Evolutionary conservation across 1,140 invertebrate genomes (phyloP).

Genomic region (Zaprionus nigranus): DNA sequence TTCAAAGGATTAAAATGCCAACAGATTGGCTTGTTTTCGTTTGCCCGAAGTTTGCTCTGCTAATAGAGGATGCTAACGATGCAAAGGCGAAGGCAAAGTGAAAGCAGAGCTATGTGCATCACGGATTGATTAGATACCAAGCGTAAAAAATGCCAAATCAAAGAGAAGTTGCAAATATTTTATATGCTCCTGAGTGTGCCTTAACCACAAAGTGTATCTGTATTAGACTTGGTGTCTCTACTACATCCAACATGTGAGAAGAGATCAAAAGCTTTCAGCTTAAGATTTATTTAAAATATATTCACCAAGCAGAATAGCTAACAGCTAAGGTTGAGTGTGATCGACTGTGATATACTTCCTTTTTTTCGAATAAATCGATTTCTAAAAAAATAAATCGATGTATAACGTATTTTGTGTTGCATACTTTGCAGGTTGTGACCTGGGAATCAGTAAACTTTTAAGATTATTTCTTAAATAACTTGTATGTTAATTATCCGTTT

Average conservation of each 20-base stretch:
- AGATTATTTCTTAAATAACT: too few relatives aligned
- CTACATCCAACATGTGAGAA: background rate
- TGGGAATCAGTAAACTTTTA: too few relatives aligned
- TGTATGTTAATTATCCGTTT: too few relatives aligned
- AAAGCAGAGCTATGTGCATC: background rate
- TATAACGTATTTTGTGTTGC: too few relatives aligned
- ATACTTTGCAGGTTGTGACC: too few relatives aligned
- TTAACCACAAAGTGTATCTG: background rate
- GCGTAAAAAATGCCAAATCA: background rate
- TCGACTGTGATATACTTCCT: too few relatives aligned
- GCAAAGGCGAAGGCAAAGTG: background rate
- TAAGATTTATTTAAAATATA: background rate
- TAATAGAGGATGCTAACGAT: slow-evolving; percentile 1
- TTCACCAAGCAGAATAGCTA: background rate
- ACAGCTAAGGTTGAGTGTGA: background rate
- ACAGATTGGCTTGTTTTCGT: slow-evolving; percentile 38
- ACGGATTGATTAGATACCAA: background rate
- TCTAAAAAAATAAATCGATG: too few relatives aligned
- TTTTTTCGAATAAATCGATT: too few relatives aligned
- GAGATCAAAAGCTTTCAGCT: background rate
- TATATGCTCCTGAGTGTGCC: too few relatives aligned
- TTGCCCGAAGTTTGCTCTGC: slow-evolving; percentile 14
- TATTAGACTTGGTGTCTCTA: background rate
- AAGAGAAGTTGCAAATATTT: background rate
- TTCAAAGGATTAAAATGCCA: slow-evolving; percentile 74